Evolutionary conservation across 1,140 invertebrate genomes (phyloP), one percentile per base, ranked within the genome.

Genomic region (Drosophila ambigua): DNA sequence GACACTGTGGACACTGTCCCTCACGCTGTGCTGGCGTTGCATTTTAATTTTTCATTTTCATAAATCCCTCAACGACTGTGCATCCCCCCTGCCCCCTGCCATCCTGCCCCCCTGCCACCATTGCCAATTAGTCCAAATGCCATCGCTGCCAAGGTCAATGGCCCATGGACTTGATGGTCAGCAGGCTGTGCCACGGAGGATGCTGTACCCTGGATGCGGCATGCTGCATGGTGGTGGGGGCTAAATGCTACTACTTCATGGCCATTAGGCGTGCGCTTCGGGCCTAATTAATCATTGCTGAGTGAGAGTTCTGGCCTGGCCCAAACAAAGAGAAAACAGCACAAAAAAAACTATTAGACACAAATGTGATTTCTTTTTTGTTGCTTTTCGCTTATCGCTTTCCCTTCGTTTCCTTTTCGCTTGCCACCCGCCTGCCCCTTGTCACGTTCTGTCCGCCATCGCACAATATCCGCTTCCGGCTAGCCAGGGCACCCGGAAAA

Each of bases 231-330:
- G 31, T 20, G 20, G 20, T 20, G 31, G 11, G 26, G 16, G 35
- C 26, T 16, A 39, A 39, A 39, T 11, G 35, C 2, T 35, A 35
- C 60, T 67, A 24, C n/a, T 50, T 35, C 20, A 28, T 48, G 75
- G 62, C 80, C 80, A 84, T 83, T 83, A 84, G 80, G 72, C 80
- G 81, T 80, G 61, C 68, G 73, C 81, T 85, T 66, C 77, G 75
- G 77, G 77, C 65, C 71, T 84, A 84, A 84, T 84, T 84, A 84
- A 84, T 84, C 81, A 84, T 71, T 62, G 81, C 72, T 77, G 71
- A 85, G 81, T 85, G 81, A 74, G 72, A 74, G 72, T 73, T 50
- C 61, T 24, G 44, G 41, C 46, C 71, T 24, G 23, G 23, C 2
- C 24, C 45, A 45, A 53, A 48, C 39, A 26, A 31, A 50, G 6